These are phyloP conservation scores for Drosophila santomea DNA, from an alignment of 1,140 invertebrate species.

Conservation along the genomic window DNA sequence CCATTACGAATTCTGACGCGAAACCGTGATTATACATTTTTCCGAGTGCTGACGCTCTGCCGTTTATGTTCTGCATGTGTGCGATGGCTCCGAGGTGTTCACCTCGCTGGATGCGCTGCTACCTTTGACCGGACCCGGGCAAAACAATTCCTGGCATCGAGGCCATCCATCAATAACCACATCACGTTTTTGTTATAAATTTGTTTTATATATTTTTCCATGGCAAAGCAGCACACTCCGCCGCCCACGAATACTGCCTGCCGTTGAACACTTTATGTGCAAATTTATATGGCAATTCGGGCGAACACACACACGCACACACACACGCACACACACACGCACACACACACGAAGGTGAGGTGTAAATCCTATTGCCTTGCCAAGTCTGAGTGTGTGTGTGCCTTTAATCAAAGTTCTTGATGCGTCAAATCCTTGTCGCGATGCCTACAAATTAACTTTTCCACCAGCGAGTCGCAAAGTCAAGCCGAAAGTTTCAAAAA, in stretches of 20 bases:
- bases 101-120: slow-evolving; percentile 8
- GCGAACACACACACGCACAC: slow-evolving; percentile 19
- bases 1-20: slow-evolving; percentile 9
- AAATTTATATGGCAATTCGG: slow-evolving; percentile 55
- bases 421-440: slow-evolving; percentile 48
- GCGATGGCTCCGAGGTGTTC: slow-evolving; percentile 3
- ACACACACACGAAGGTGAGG: slow-evolving; percentile 46
- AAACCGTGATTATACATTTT: slow-evolving; percentile 14
- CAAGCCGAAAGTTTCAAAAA: slow-evolving; percentile 57
- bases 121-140: slow-evolving; percentile 40
- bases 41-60: neutral
- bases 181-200: slow-evolving; percentile 82
- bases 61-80: slow-evolving; percentile 33
- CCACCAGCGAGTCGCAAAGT: slow-evolving; percentile 40
- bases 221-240: slow-evolving; percentile 17
- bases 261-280: slow-evolving; percentile 55
- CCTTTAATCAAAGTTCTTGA: slow-evolving; percentile 53
- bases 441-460: slow-evolving; percentile 57
- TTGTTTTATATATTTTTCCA: slow-evolving; percentile 76
- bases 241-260: slow-evolving; percentile 10
- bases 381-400: slow-evolving; percentile 6
- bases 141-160: slow-evolving; percentile 48
- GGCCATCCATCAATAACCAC: slow-evolving; percentile 76
- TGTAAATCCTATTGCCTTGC: slow-evolving; percentile 44
- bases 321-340: slow-evolving; percentile 10